Evolutionary conservation across 1,140 invertebrate genomes (phyloP).

Genomic region (Neodiprion lecontei): DNA sequence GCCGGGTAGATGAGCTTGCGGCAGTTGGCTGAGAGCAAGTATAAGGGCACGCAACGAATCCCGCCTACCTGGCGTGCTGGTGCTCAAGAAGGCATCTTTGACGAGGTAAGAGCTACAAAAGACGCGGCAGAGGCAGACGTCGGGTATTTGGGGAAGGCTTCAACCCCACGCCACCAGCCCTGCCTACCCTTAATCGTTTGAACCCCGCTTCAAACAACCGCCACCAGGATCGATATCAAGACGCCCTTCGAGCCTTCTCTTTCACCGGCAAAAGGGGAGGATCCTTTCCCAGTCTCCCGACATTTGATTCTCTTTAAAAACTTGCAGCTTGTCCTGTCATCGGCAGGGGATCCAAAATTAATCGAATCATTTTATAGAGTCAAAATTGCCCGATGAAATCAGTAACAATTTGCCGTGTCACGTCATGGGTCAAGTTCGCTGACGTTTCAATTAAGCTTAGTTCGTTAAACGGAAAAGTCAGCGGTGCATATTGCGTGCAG

Average conservation of each 20-base stretch:
- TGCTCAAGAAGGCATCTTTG: not conserved
- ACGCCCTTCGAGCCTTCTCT: not conserved
- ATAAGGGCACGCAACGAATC: not conserved
- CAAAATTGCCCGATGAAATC: too few species aligned
- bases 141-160: not conserved
- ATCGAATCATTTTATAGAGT: too few species aligned
- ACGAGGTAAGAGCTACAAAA: slow-evolving; percentile 2
- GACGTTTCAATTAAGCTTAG: too few species aligned
- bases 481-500: too few species aligned
- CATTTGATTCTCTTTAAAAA: not conserved
- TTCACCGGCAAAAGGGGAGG: not conserved
- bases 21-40: not conserved
- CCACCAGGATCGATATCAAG: slow-evolving; percentile 2
- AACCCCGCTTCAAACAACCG: slow-evolving; percentile 3
- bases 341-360: too few species aligned
- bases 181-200: not conserved
- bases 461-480: too few species aligned
- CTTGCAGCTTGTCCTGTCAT: too few species aligned
- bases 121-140: not conserved
- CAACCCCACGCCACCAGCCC: not conserved
- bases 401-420: too few species aligned
- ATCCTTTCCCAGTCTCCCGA: not conserved
- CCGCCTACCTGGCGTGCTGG: not conserved
- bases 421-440: too few species aligned
- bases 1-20: not conserved